Evolutionary conservation across 2,797 vertebrate genomes (phyloP), one percentile per base, ranked within the genome.

Genomic region (Paedocypris micromegethes): DNA sequence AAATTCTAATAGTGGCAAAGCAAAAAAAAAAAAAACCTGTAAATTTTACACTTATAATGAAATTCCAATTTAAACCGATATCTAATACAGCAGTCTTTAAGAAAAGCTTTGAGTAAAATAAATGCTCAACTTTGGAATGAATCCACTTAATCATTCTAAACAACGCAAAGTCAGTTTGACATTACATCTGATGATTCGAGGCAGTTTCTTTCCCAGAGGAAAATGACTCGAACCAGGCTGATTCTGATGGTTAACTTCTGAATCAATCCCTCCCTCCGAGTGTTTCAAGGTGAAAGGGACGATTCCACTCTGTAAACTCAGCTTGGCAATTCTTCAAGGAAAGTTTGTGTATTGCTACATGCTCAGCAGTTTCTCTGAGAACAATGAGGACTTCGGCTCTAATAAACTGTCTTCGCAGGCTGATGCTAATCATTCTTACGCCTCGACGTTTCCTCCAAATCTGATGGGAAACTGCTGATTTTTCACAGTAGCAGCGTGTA

Each of bases 381-480:
- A 73, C 64, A 69, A 74, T 58, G 6, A 44, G 44, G 58, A 59
- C 48, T 52, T 73, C 49, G 59, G 40, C 58, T 39, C 8, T 59
- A 68, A 62, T 62, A 66, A 74, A 60, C 48, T 61, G 64, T 61
- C 49, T 57, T 50, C 46, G 64, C 46, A 68, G 41, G 45, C 62
- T 46, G 75, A 77, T 75, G 58, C 41, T 77, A 66, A 77, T 79
- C 72, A 53, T 49, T 70, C 8, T 9, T 49, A 41, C 58, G 48
- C 56, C 5, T 48, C 54, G 40, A 66, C 47, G 72, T 48, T 54
- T 46, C 57, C 66, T 50, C 42, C 59, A 40, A 44, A 79, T 77
- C 71, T 77, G 73, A 79, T 79, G 61, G 41, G 49, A 73, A 64
- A 77, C 9, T 72, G 73, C 75, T 77, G 78, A 79, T 68, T 61